phyloP scores from a whole-genome alignment of 2,888 invertebrate species.

The Caradrina clavipalpis region DNA sequence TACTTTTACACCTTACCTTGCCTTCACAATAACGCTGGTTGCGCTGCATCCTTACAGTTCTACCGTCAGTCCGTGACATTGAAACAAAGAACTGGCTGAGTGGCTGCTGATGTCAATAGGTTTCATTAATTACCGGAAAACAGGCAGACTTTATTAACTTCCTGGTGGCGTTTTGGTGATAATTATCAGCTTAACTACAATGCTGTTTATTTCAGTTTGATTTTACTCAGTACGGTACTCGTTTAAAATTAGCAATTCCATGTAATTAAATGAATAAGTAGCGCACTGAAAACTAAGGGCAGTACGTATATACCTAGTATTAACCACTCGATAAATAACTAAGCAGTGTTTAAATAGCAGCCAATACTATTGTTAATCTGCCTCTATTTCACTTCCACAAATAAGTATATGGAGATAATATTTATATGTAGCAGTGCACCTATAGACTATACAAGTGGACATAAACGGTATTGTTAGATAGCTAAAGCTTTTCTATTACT shows the following conservation, averaged over 20 bases:
- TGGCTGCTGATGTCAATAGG: slow-evolving; percentile 25
- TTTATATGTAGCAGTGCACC: too few relatives aligned
- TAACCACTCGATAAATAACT: too few relatives aligned
- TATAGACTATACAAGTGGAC: not conserved
- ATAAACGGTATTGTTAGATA: not conserved
- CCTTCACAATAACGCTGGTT: slow-evolving; percentile 48
- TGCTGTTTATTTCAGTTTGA: not conserved
- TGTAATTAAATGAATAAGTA: not conserved
- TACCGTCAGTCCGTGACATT: slow-evolving; percentile 46
- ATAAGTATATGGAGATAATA: not conserved
- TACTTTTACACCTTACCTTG: slow-evolving; percentile 68
- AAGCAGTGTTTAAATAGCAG: too few relatives aligned
- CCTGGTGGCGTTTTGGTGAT: slow-evolving; percentile 12
- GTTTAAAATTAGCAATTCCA: slow-evolving; percentile 9
- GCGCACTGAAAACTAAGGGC: too few relatives aligned
- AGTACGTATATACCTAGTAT: too few relatives aligned
- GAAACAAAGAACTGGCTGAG: slow-evolving; percentile 33
- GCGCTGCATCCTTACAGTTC: slow-evolving; percentile 33
- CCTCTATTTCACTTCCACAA: too few relatives aligned
- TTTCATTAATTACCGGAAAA: slow-evolving; percentile 37
- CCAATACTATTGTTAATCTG: too few relatives aligned
- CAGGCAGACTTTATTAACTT: slow-evolving; percentile 23
- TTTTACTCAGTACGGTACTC: not conserved
- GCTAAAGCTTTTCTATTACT: not conserved
- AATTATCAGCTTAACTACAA: slow-evolving; percentile 10